Evolutionary conservation across 1,140 invertebrate species (phyloP).

Genomic region (Mamestra configurata): DNA sequence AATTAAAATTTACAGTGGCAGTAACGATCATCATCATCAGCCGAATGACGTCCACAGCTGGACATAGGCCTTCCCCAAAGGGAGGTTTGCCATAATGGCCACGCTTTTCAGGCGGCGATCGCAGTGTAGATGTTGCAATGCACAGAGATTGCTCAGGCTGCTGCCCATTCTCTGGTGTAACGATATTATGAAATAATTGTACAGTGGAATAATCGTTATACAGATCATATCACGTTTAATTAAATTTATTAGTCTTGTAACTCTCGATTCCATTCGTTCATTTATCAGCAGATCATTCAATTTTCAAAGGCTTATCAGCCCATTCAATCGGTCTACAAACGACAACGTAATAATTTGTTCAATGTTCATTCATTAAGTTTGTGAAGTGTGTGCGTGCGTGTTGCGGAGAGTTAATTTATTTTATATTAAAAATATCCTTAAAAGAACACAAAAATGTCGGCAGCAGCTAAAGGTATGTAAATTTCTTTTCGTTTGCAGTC

Average conservation of each 20-base stretch:
- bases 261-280: conserved; percentile 32
- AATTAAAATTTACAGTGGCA: too few relatives aligned
- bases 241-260: neutral
- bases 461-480: conserved; percentile 75
- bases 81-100: too few relatives aligned
- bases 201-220: too few relatives aligned
- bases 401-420: conserved; percentile 39
- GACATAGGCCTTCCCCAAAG: too few relatives aligned
- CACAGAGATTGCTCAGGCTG: too few relatives aligned
- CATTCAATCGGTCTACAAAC: conserved; percentile 28
- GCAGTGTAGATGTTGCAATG: too few relatives aligned
- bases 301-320: conserved; percentile 18
- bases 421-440: conserved; percentile 8
- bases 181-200: too few relatives aligned
- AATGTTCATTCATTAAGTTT: conserved; percentile 47
- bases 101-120: too few relatives aligned
- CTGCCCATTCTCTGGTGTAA: too few relatives aligned
- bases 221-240: neutral
- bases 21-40: too few relatives aligned
- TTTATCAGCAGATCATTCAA: conserved; percentile 50
- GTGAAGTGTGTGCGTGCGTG: conserved; percentile 36
- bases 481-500: conserved; percentile 6
- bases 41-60: too few relatives aligned
- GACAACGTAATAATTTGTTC: conserved; percentile 9
- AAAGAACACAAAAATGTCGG: conserved; percentile 68